These are phyloP conservation scores for Dendronephthya gigantea DNA, from an alignment of 64 coral and sea anemone species.

Conservation along the genomic window DNA sequence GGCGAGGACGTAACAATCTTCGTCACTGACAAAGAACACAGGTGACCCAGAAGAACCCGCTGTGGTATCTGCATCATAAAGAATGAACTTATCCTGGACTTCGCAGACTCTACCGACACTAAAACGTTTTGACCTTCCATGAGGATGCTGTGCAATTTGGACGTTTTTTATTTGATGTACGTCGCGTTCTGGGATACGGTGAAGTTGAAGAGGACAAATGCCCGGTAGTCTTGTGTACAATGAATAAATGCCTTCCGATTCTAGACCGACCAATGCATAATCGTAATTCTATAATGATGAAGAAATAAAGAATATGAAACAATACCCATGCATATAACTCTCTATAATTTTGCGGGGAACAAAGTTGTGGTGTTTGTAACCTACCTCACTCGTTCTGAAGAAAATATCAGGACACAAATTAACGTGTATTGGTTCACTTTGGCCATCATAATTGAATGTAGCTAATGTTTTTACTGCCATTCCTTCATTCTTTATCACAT, in stretches of 20 bases:
- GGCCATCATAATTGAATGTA: background rate
- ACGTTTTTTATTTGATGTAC: background rate
- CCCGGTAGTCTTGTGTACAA: background rate
- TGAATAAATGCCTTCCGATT: background rate
- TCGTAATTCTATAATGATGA: background rate
- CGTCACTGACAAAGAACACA: background rate
- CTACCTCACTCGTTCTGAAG: background rate
- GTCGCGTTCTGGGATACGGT: background rate
- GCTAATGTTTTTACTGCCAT: background rate
- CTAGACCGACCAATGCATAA: background rate
- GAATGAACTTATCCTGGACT: background rate
- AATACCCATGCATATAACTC: no score
- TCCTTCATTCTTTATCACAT: background rate
- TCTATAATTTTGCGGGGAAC: no score
- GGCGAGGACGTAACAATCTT: background rate
- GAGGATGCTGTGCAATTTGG: background rate
- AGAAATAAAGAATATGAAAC: background rate
- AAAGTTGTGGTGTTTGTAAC: no score
- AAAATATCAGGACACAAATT: background rate
- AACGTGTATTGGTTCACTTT: background rate
- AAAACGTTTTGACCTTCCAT: background rate
- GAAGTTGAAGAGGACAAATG: background rate
- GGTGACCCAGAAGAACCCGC: slow-evolving; percentile 8
- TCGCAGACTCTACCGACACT: background rate
- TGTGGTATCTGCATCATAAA: background rate